phyloP scores from a whole-genome alignment of 2,888 invertebrate genomes.

The Alloplasta piceator region DNA sequence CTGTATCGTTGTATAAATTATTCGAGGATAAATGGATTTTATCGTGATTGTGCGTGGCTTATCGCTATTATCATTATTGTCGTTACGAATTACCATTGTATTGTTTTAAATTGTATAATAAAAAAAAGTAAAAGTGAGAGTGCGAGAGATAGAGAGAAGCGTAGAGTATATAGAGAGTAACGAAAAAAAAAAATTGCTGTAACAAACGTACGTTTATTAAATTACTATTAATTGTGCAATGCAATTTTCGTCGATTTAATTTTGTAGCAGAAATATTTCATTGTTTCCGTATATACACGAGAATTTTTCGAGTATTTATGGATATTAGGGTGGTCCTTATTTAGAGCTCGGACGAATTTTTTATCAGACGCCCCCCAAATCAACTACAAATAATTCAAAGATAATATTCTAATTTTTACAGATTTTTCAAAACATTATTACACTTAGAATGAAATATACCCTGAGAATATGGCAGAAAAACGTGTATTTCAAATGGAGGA shows the following conservation, averaged over 20 bases:
- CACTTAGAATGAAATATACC: no score
- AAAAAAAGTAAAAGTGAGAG: conserved; percentile 67
- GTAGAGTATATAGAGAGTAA: conserved; percentile 53
- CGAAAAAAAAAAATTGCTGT: conserved; percentile 61
- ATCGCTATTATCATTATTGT: conserved; percentile 70
- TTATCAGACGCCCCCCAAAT: no score
- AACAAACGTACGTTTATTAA: conserved; percentile 61
- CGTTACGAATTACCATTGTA: conserved; percentile 66
- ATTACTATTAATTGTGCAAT: conserved; percentile 62
- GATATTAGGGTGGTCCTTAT: no score
- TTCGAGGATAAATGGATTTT: conserved; percentile 44
- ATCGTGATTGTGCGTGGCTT: conserved; percentile 74
- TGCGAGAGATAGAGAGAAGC: conserved; percentile 49
- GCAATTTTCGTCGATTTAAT: conserved; percentile 48
- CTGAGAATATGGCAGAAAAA: no score
- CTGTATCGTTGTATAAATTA: neutral
- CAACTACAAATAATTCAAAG: no score
- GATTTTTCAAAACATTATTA: no score
- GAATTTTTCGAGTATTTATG: conserved; percentile 8
- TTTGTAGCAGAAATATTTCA: conserved; percentile 42
- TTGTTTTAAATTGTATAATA: conserved; percentile 77
- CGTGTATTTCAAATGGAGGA: no score
- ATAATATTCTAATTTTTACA: no score
- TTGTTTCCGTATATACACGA: conserved; percentile 16
- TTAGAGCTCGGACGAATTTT: no score